Base-by-base conservation (phyloP, 2,888 invertebrate genomes). In the Plagiodera versicolora region DNA sequence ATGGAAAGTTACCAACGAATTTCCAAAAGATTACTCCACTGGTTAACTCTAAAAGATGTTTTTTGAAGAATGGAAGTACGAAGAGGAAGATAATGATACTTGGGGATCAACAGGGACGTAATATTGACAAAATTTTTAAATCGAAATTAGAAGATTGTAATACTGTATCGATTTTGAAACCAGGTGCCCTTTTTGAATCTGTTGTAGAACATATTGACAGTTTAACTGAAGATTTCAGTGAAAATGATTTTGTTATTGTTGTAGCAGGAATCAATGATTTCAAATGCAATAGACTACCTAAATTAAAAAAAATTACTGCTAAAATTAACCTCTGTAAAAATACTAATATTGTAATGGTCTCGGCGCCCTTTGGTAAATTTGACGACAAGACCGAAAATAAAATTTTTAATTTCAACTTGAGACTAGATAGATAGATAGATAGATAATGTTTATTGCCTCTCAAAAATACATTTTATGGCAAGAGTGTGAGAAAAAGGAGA, bases 231-330 rank as follows among this genome's bases (percentile, higher is more conserved):
- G 56, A 56, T 19, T 56, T 18, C 35, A 56, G 32, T 48, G 10
- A 30, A n/a, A 55, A 46, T 28, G 55, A 55, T 46, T 47, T 17
- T 48, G 56, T 56, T 30, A 28, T 32, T 48, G 56, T 56, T 16
- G 30, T 55, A 24, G 48, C 56, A 19, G 55, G 46, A 28, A 48
- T 45, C 4, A 55, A 55, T 55, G 45, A 45, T 55, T 55, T 46
- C 48, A 20, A 48, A 19, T 48, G 19, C 8, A 48, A 48, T 8
- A 48, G 20, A 19, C n/a, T 48, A 10, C 11, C 32, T 11, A 9
- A 10, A 19, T 10, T 20, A 20, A 14, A 48, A 20, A 48, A 48
- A 19, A 20, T 19, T 20, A 48, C n/a, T 48, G 20, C 20, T 8
- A 19, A 48, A 19, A 48, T 48, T 8, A 20, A 10, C 48, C 19